These are phyloP conservation scores for Hycleus phaleratus DNA, from an alignment of 1,140 invertebrate genomes.

Conservation along the genomic window DNA sequence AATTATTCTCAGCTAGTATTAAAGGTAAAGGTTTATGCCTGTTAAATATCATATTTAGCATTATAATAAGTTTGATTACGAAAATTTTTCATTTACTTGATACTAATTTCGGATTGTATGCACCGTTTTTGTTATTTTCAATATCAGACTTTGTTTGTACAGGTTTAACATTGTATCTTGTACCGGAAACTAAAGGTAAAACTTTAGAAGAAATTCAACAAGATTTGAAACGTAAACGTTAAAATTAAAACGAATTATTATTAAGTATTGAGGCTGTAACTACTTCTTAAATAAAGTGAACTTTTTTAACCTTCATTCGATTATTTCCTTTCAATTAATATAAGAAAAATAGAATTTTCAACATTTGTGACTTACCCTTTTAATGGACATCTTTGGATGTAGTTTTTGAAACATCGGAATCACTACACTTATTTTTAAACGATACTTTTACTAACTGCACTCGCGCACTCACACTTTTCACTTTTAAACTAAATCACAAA, in stretches of 20 bases:
- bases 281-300: no score
- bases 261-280: no score
- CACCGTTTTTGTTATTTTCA: slow-evolving; percentile 75
- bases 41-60: slow-evolving; percentile 20
- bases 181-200: slow-evolving; percentile 85
- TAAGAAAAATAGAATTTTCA: no score
- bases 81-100: slow-evolving; percentile 36
- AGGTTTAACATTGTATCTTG: slow-evolving; percentile 66
- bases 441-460: no score
- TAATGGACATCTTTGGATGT: no score
- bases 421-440: no score
- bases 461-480: no score
- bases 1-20: slow-evolving; percentile 35
- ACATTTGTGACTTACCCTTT: no score
- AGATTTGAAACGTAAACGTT: not conserved
- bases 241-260: not conserved
- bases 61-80: slow-evolving; percentile 37
- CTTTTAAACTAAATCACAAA: no score
- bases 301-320: no score
- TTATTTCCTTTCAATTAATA: no score
- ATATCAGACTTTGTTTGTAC: slow-evolving; percentile 61
- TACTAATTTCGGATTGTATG: slow-evolving; percentile 53
- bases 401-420: no score
- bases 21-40: slow-evolving; percentile 29
- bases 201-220: slow-evolving; percentile 72